These are phyloP conservation scores for Botia almorhae DNA, from an alignment of 2,797 vertebrate species.

Conservation along the genomic window DNA sequence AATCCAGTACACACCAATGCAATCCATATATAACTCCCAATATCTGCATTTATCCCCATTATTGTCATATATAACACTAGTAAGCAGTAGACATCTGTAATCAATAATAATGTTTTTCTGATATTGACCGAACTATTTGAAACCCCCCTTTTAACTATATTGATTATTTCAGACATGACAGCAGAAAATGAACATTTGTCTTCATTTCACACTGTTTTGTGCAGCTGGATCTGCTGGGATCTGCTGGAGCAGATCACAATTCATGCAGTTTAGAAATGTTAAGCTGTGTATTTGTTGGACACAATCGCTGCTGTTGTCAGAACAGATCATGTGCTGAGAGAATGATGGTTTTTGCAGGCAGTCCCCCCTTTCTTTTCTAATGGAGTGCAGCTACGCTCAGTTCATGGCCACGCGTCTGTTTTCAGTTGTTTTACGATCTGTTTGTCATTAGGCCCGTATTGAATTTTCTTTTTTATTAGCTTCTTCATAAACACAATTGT, in stretches of 20 bases:
- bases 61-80: neutral
- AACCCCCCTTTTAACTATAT: neutral
- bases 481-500: constrained; percentile 1
- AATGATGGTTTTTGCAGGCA: no score
- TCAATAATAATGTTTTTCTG: neutral
- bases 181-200: neutral
- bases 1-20: neutral
- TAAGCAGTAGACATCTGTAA: neutral
- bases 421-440: constrained; percentile 6
- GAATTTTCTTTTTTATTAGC: constrained; percentile 32
- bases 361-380: neutral
- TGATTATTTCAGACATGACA: constrained; percentile 7
- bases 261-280: constrained; percentile 36
- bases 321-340: constrained; percentile 41
- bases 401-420: neutral
- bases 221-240: constrained; percentile 35
- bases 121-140: constrained; percentile 8
- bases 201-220: constrained; percentile 7
- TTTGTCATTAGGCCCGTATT: constrained; percentile 19
- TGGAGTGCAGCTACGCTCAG: neutral
- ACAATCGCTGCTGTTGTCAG: constrained; percentile 29
- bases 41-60: neutral
- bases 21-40: neutral
- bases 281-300: constrained; percentile 35
- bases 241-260: constrained; percentile 34